Base-by-base conservation (phyloP, 1,140 invertebrate species). In the Lasaia peninsularis region DNA sequence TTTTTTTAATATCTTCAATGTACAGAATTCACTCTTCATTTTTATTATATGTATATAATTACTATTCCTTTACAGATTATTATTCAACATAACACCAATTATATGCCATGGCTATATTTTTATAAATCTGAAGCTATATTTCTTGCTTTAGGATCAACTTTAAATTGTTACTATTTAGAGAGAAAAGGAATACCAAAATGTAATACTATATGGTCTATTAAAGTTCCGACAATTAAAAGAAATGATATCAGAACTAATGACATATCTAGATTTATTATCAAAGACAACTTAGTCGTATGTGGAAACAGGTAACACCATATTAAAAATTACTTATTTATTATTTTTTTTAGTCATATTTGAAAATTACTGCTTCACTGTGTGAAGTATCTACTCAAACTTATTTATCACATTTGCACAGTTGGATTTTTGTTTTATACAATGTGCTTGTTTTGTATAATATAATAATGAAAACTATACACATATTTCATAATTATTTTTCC, bases 261-360 rank as follows among this genome's bases (percentile, higher is more conserved):
- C 58, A 80, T 88, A 54, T 85, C 83, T 60, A 77, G 85, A 73
- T 88, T 88, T 69, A 56, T 86, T 40, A 16, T 80, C 7, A 79
- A 68, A 58, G 69, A 78, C 37, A 63, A 74, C 50, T 5, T 72
- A 2, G 59, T 88, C 51, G 60, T 76, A 52, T 86, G 82, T 75
- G 85, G 81, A 52, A 88, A 86, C 52, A 88, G 85, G 85, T 88
- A 72, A 60, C 10, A 33, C 8, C 8, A 40, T 40, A 37, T 44
- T 35, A 50, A 16, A 21, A 21, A 28, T n/a, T n/a, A n/a, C n/a
- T n/a, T n/a, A n/a, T 54, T n/a, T 24, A 32, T 18, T 48, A 7
- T 12, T 51, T 50, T 33, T 8, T 28, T 24, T 16, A 31, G 6
- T 49, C 2, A 53, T 34, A 37, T 21, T 8, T 32, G 21, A 14